Evolutionary conservation across 2,888 invertebrate genomes (phyloP).

Genomic region (Leptopterna dolabrata): DNA sequence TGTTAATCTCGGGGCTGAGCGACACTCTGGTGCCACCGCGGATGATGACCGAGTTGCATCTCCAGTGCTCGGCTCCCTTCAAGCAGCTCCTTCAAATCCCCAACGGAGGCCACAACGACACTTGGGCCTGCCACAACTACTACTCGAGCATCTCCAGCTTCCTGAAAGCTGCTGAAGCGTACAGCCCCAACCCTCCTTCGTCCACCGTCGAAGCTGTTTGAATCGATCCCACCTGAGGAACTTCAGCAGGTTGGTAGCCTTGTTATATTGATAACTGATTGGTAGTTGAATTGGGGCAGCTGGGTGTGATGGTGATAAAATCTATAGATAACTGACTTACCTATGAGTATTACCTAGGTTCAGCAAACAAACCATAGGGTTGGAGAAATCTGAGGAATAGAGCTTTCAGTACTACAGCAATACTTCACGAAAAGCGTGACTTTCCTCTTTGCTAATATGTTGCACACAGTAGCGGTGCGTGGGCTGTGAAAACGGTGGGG

Average conservation of each 20-base stretch:
- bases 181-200: conserved; percentile 58
- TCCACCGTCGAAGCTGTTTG: conserved; percentile 56
- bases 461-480: too few species aligned
- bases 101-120: conserved; percentile 93
- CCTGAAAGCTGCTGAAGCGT: conserved; percentile 55
- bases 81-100: conserved; percentile 84
- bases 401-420: too few species aligned
- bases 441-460: too few species aligned
- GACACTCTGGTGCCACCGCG: conserved; percentile 89
- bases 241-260: too few species aligned
- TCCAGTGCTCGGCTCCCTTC: conserved; percentile 78
- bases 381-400: too few species aligned
- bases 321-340: too few species aligned
- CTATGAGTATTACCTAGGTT: too few species aligned
- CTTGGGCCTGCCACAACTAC: conserved; percentile 90
- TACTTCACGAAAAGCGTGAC: too few species aligned
- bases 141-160: conserved; percentile 65
- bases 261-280: background rate
- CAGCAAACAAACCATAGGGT: too few species aligned
- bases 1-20: conserved; percentile 89
- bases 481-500: too few species aligned
- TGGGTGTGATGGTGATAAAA: too few species aligned
- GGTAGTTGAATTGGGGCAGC: background rate
- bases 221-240: background rate
- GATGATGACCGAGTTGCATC: conserved; percentile 87